phyloP scores from a whole-genome alignment of 2,888 invertebrate genomes.

The Eumacrocentrus americanus region DNA sequence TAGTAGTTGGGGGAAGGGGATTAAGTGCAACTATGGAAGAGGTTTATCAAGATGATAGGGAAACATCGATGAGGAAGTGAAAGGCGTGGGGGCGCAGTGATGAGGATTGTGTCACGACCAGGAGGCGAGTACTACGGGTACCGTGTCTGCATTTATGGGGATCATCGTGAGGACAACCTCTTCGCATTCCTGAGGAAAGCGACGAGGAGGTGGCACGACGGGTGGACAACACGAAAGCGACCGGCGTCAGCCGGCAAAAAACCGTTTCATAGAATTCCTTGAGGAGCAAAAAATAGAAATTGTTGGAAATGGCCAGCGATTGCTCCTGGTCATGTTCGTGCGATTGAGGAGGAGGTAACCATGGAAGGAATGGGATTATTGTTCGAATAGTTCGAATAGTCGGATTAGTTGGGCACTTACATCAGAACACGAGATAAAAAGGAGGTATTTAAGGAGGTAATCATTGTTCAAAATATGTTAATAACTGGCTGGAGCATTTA shows the following conservation, averaged over 20 bases:
- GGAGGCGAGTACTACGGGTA: slow-evolving; percentile 23
- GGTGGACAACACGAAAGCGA: slow-evolving; percentile 12
- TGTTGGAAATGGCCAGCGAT: neutral
- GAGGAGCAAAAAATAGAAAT: neutral
- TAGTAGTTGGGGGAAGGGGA: too few species aligned
- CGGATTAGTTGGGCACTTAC: too few species aligned
- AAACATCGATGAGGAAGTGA: slow-evolving; percentile 18
- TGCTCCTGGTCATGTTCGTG: neutral
- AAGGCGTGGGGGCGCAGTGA: slow-evolving; percentile 18
- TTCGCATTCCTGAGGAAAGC: slow-evolving; percentile 7
- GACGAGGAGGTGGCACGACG: slow-evolving; percentile 10
- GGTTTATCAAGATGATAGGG: neutral
- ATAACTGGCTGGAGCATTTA: too few species aligned
- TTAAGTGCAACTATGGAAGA: too few species aligned
- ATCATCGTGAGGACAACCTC: slow-evolving; percentile 9
- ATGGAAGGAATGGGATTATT: too few species aligned
- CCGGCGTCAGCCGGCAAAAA: slow-evolving; percentile 13
- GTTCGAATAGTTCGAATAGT: too few species aligned
- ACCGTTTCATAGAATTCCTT: neutral
- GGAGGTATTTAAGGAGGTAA: too few species aligned
- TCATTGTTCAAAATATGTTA: too few species aligned
- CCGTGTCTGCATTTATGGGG: slow-evolving; percentile 15
- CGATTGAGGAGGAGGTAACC: neutral
- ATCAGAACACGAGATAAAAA: too few species aligned
- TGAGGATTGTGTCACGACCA: slow-evolving; percentile 30